A percentile compares a stretch with the other conserved stretches of the same genome.
These are phyloP conservation scores for Sceliomorpha sp. DNA, from an alignment of 2,888 invertebrate species.

Conservation along the genomic window DNA sequence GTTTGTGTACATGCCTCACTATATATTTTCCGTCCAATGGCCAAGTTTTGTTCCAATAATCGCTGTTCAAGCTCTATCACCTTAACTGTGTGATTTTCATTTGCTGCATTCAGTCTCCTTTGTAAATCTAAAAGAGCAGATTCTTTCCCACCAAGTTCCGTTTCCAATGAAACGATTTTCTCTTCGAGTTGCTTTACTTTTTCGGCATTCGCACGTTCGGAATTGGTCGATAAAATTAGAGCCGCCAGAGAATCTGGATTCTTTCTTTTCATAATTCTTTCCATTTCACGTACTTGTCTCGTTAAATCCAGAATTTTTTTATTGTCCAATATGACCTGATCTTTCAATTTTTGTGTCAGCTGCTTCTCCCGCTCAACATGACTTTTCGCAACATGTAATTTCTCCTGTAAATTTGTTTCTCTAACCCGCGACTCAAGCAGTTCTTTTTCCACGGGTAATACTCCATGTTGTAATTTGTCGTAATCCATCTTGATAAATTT, in stretches of 20 bases:
- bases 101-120: conserved; percentile 89
- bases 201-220: conserved; percentile 70
- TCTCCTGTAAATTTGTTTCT: conserved; percentile 69
- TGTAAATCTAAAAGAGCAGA: conserved; percentile 86
- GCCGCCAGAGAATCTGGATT: conserved; percentile 92
- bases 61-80: conserved; percentile 71
- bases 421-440: conserved; percentile 69
- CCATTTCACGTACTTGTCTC: conserved; percentile 91
- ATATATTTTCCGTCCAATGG: conserved; percentile 63
- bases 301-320: conserved; percentile 88
- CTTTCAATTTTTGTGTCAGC: conserved; percentile 73
- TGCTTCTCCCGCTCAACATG: conserved; percentile 76
- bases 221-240: conserved; percentile 82
- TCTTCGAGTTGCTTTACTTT: conserved; percentile 85
- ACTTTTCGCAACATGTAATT: conserved; percentile 66
- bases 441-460: conserved; percentile 74
- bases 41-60: conserved; percentile 57
- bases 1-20: conserved; percentile 72
- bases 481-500: conserved; percentile 67
- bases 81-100: conserved; percentile 88
- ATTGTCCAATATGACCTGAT: conserved; percentile 76
- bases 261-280: conserved; percentile 88
- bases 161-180: conserved; percentile 86
- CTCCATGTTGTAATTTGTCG: conserved; percentile 69
- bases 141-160: conserved; percentile 87